phyloP scores from a whole-genome alignment of 2,888 invertebrate genomes.

The Atrina japonica region DNA sequence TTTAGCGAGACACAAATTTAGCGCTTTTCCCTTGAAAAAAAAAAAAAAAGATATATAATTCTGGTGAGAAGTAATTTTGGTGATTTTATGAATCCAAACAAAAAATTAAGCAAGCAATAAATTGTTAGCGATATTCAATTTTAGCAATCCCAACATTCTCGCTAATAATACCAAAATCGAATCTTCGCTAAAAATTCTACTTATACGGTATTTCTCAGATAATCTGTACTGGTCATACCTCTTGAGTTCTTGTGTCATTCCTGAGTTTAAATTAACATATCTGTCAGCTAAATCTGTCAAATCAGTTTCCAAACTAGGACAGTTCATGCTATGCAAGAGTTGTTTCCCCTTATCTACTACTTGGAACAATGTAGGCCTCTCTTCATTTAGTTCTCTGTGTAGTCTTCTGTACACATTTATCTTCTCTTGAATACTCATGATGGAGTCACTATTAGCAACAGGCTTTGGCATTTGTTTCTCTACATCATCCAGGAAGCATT shows the following conservation, averaged over 20 bases:
- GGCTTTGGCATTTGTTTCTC: constrained; percentile 63
- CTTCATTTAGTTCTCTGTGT: constrained; percentile 70
- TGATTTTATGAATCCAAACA: background rate
- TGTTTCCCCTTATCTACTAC: constrained; percentile 76
- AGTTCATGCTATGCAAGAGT: constrained; percentile 72
- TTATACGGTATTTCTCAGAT: too few relatives aligned
- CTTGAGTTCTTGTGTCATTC: constrained; percentile 68
- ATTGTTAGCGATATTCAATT: too few relatives aligned
- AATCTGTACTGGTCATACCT: constrained; percentile 56
- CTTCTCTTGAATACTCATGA: constrained; percentile 69
- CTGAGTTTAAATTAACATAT: constrained; percentile 74
- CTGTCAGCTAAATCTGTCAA: constrained; percentile 74
- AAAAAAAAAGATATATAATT: constrained; percentile 5
- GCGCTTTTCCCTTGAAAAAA: constrained; percentile 3
- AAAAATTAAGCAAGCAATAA: too few relatives aligned
- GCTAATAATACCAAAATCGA: too few relatives aligned
- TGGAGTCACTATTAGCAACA: constrained; percentile 63
- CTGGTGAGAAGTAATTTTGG: too few relatives aligned
- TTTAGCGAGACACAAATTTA: too few relatives aligned
- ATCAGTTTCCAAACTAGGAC: constrained; percentile 70
- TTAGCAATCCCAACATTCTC: too few relatives aligned
- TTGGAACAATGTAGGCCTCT: constrained; percentile 73
- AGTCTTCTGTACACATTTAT: constrained; percentile 68
- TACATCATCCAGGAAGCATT: constrained; percentile 55
- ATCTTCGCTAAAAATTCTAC: too few relatives aligned